phyloP scores from a whole-genome alignment of 2,113 vertebrate species.

The Amia ocellicauda region DNA sequence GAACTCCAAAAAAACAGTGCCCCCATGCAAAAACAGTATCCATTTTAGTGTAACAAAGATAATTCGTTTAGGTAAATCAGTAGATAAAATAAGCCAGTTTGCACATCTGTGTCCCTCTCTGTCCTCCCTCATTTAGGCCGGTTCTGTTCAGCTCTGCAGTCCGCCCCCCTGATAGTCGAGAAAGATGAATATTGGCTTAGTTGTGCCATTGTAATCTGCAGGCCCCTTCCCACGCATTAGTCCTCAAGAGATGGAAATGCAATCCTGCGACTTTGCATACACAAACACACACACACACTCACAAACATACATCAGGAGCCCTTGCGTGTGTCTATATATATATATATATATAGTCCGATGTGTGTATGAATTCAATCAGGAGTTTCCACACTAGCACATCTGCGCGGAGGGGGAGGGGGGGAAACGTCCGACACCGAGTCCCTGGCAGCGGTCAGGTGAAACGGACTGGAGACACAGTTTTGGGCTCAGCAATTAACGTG shows the following conservation, averaged over 20 bases:
- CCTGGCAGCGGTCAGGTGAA: conserved; percentile 42
- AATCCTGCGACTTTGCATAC: conserved; percentile 48
- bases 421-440: conserved; percentile 54
- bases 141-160: too few relatives aligned
- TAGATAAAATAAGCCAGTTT: too few relatives aligned
- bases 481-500: conserved; percentile 66
- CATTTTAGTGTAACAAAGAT: too few relatives aligned
- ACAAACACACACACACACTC: too few relatives aligned
- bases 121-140: too few relatives aligned
- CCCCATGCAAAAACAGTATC: too few relatives aligned
- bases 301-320: too few relatives aligned
- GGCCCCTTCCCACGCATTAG: conserved; percentile 41
- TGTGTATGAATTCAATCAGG: conserved; percentile 33
- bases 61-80: too few relatives aligned
- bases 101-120: too few relatives aligned
- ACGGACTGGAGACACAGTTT: conserved; percentile 66
- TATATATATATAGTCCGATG: conserved; percentile 49
- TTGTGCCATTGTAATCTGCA: conserved; percentile 41
- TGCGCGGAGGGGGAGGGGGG: conserved; percentile 47
- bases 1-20: too few relatives aligned
- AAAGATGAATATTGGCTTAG: conserved; percentile 45
- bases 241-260: conserved; percentile 37
- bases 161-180: conserved; percentile 28
- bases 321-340: too few relatives aligned
- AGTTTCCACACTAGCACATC: conserved; percentile 55